These are phyloP conservation scores for Pollenia labialis DNA, from an alignment of 2,888 invertebrate genomes.

Conservation along the genomic window DNA sequence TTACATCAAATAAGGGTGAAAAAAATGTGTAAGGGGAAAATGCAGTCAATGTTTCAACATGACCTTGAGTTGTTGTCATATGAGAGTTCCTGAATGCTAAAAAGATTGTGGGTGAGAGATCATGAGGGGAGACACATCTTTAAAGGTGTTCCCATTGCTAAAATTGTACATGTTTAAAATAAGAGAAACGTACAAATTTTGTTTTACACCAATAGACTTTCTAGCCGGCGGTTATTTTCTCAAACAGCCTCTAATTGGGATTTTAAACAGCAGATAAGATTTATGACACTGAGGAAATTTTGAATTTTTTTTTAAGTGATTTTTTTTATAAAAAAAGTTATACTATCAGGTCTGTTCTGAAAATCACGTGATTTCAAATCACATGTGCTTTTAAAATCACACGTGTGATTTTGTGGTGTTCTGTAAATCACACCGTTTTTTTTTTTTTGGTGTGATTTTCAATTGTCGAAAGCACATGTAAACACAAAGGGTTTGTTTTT, in stretches of 20 bases:
- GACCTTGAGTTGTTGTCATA: constrained; percentile 63
- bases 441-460: too few relatives aligned
- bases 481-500: too few relatives aligned
- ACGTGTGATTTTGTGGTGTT: too few relatives aligned
- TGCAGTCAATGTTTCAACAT: constrained; percentile 63
- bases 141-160: background rate
- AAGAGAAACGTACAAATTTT: too few relatives aligned
- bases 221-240: background rate
- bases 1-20: constrained; percentile 32
- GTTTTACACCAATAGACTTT: too few relatives aligned
- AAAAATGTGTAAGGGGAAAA: background rate
- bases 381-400: too few relatives aligned
- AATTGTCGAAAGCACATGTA: too few relatives aligned
- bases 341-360: too few relatives aligned
- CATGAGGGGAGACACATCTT: background rate
- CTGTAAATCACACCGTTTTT: too few relatives aligned
- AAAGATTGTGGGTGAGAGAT: background rate
- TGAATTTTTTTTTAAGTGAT: too few relatives aligned
- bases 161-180: background rate
- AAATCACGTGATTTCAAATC: too few relatives aligned
- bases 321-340: background rate
- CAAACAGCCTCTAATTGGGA: background rate
- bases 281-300: background rate
- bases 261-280: background rate
- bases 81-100: constrained; percentile 24